Evolutionary conservation across 1,140 invertebrate genomes (phyloP).

Genomic region (Brachionus paranguensis): DNA sequence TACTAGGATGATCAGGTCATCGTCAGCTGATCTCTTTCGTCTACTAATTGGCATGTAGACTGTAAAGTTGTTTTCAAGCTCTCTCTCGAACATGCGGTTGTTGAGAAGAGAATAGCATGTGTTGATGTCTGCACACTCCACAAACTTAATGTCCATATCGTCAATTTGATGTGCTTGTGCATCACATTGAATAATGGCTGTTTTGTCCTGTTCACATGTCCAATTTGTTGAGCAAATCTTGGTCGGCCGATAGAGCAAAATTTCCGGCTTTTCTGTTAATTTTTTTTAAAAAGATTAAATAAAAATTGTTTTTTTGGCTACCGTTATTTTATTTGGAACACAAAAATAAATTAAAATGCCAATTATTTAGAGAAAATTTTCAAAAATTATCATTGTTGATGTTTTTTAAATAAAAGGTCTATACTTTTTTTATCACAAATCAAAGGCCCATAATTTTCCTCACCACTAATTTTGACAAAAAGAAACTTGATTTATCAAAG

Average conservation of each 20-base stretch:
- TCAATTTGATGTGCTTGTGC: slow-evolving; percentile 15
- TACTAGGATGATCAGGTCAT: neutral
- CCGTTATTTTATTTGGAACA: neutral
- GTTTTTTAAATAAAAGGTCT: too few relatives aligned
- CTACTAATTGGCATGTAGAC: neutral
- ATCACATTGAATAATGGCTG: neutral
- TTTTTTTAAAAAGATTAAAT: neutral
- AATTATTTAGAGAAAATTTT: too few relatives aligned
- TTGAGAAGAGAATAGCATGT: neutral
- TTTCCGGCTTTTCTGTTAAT: neutral
- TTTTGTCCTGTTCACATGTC: slow-evolving; percentile 4
- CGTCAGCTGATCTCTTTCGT: neutral
- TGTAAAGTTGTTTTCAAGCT: neutral
- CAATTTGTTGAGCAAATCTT: slow-evolving; percentile 1
- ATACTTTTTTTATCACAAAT: too few relatives aligned
- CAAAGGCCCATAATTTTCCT: too few relatives aligned
- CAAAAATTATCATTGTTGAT: too few relatives aligned
- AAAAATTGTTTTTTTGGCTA: neutral
- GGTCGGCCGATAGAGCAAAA: neutral
- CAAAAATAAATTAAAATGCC: too few relatives aligned
- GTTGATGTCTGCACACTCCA: neutral
- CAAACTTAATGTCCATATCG: neutral
- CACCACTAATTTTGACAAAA: too few relatives aligned
- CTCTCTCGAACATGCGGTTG: neutral
- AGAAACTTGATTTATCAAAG: too few relatives aligned